Percentiles rank a stretch among this genome's conserved stretches.
Evolutionary conservation across 2,797 vertebrate species (phyloP).

Genomic region (Gallinago solitaria): DNA sequence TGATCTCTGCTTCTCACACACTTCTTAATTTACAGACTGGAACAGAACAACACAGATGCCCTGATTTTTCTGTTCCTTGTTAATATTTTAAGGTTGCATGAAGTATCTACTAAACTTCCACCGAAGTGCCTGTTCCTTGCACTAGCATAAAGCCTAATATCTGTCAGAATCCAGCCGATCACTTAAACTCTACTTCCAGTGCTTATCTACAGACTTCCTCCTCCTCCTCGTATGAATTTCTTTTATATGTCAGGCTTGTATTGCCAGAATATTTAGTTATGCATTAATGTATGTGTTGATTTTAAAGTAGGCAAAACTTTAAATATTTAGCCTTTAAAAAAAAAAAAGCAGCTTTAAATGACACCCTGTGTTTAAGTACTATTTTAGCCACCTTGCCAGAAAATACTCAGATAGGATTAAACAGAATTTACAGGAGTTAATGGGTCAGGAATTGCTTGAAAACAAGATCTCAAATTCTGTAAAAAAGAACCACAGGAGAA

Average conservation of each 20-base stretch:
- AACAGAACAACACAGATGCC: background rate
- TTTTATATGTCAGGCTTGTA: constrained; percentile 1
- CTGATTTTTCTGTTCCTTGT: background rate
- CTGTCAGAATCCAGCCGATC: background rate
- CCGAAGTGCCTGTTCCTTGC: rapidly evolving
- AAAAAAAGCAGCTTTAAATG: background rate
- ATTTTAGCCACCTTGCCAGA: background rate
- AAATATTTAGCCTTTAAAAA: background rate
- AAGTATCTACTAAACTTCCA: background rate
- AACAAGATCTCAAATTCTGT: background rate
- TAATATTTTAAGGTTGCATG: background rate
- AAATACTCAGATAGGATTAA: constrained; percentile 4
- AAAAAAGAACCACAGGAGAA: background rate
- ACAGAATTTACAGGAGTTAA: background rate
- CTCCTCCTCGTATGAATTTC: background rate
- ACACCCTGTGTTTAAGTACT: background rate
- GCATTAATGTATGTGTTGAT: constrained; percentile 5
- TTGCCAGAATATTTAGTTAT: constrained; percentile 18
- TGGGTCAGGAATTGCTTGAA: background rate
- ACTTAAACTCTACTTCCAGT: background rate
- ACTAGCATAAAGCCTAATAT: background rate
- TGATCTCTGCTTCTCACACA: background rate
- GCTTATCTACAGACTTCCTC: background rate
- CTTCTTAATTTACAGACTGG: background rate
- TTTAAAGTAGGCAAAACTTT: constrained; percentile 5